phyloP scores from a whole-genome alignment of 2,113 vertebrate genomes.

The Pica pica region DNA sequence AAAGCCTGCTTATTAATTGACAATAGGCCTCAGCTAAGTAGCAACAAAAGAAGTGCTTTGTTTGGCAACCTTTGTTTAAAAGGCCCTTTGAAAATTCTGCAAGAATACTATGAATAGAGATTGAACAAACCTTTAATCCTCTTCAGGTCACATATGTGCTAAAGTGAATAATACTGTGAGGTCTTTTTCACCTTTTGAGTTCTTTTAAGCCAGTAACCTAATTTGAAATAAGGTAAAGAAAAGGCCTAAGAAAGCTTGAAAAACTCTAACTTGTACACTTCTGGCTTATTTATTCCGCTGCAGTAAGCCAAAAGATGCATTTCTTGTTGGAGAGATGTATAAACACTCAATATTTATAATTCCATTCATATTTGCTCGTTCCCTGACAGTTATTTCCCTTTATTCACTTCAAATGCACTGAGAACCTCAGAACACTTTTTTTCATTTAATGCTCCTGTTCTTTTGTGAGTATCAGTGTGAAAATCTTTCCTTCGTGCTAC shows the following conservation, averaged over 20 bases:
- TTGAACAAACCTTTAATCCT: slow-evolving; percentile 63
- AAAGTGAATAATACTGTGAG: slow-evolving; percentile 70
- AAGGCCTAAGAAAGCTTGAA: slow-evolving; percentile 17
- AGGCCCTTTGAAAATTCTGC: slow-evolving; percentile 59
- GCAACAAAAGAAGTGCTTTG: slow-evolving; percentile 72
- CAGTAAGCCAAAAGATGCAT: background rate
- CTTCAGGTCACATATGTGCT: slow-evolving; percentile 69
- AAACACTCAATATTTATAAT: slow-evolving; percentile 23
- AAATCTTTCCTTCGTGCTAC: slow-evolving; percentile 76
- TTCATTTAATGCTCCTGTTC: slow-evolving; percentile 7
- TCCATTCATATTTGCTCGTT: background rate
- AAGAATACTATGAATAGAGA: slow-evolving; percentile 68
- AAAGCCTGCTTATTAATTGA: slow-evolving; percentile 65
- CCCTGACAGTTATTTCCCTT: slow-evolving; percentile 15
- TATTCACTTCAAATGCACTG: slow-evolving; percentile 15
- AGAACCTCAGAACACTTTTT: background rate
- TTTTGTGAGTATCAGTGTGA: slow-evolving; percentile 73
- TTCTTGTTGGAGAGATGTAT: background rate
- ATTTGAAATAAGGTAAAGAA: slow-evolving; percentile 64
- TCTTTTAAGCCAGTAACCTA: slow-evolving; percentile 58
- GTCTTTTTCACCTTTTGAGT: slow-evolving; percentile 71
- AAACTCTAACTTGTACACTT: slow-evolving; percentile 9
- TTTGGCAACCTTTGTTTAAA: slow-evolving; percentile 71
- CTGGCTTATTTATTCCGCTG: background rate
- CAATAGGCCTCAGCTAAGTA: slow-evolving; percentile 66